These are phyloP conservation scores for Spilarctia lutea DNA, from an alignment of 2,888 invertebrate species.

Conservation along the genomic window DNA sequence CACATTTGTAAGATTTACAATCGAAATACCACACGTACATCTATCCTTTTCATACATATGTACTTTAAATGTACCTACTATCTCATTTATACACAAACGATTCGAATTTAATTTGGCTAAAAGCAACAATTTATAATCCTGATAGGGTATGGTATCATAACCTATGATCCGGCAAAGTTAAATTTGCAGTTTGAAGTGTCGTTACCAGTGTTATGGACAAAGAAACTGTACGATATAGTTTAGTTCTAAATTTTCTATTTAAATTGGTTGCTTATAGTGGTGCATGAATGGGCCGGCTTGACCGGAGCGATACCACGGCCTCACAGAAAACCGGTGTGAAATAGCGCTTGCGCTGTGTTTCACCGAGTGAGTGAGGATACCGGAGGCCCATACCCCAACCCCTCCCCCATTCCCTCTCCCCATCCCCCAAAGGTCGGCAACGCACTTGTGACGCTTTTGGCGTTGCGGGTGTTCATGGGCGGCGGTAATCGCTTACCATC, in stretches of 20 bases:
- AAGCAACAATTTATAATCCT: slow-evolving; percentile 66
- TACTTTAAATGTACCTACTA: slow-evolving; percentile 15
- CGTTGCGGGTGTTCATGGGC: no score
- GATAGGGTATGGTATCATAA: slow-evolving; percentile 48
- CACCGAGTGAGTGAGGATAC: no score
- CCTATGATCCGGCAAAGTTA: slow-evolving; percentile 45
- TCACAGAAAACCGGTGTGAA: no score
- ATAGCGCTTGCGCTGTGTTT: no score
- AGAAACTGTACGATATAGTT: slow-evolving; percentile 19
- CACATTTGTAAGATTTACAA: slow-evolving; percentile 63
- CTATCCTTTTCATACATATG: slow-evolving; percentile 34
- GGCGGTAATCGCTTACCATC: no score
- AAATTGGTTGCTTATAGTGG: slow-evolving; percentile 27
- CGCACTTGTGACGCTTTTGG: no score
- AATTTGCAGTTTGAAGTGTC: slow-evolving; percentile 39
- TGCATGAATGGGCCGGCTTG: no score
- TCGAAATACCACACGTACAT: slow-evolving; percentile 32
- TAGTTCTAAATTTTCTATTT: slow-evolving; percentile 37
- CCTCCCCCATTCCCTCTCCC: no score
- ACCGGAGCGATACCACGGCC: no score
- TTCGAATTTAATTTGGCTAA: slow-evolving; percentile 65
- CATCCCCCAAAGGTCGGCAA: no score
- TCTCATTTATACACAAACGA: slow-evolving; percentile 48
- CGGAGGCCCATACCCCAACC: no score
- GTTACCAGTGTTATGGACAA: slow-evolving; percentile 34